phyloP scores from a whole-genome alignment of 2,888 invertebrate genomes.

The Epinotia demarniana region DNA sequence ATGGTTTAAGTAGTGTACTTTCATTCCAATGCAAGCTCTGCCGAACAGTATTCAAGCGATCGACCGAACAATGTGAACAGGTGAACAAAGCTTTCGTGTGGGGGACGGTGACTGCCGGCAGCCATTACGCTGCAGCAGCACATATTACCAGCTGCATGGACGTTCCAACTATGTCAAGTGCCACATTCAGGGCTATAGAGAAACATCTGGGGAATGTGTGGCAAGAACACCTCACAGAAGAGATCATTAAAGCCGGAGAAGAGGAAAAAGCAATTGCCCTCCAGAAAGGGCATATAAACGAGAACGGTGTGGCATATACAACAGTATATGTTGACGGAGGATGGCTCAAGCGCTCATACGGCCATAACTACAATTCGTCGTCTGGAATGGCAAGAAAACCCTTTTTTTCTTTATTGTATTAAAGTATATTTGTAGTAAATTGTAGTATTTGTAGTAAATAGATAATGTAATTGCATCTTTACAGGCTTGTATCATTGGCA shows the following conservation, averaged over 20 bases:
- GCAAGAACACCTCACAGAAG: neutral
- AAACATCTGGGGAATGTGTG: conserved; percentile 2
- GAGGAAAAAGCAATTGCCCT: conserved; percentile 5
- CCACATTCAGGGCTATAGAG: neutral
- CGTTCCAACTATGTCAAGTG: neutral
- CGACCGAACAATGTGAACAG: neutral
- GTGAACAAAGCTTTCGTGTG: conserved; percentile 13
- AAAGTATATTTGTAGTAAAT: too few species aligned
- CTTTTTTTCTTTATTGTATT: neutral
- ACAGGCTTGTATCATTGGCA: conserved; percentile 14
- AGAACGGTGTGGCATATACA: neutral
- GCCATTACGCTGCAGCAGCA: neutral
- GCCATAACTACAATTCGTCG: conserved; percentile 9
- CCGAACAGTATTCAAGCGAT: neutral
- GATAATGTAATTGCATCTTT: too few species aligned
- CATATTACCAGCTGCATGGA: conserved; percentile 1
- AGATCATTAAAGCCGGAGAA: neutral
- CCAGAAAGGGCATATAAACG: neutral
- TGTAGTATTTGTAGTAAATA: too few species aligned
- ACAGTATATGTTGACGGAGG: conserved; percentile 1
- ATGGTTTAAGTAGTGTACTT: neutral
- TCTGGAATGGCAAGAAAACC: conserved; percentile 3
- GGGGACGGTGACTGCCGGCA: neutral
- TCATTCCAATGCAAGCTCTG: neutral
- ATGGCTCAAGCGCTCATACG: conserved; percentile 6